Evolutionary conservation across 2,797 vertebrate genomes (phyloP), one percentile per base, ranked within the genome.

Genomic region (Eulemur coronatus): DNA sequence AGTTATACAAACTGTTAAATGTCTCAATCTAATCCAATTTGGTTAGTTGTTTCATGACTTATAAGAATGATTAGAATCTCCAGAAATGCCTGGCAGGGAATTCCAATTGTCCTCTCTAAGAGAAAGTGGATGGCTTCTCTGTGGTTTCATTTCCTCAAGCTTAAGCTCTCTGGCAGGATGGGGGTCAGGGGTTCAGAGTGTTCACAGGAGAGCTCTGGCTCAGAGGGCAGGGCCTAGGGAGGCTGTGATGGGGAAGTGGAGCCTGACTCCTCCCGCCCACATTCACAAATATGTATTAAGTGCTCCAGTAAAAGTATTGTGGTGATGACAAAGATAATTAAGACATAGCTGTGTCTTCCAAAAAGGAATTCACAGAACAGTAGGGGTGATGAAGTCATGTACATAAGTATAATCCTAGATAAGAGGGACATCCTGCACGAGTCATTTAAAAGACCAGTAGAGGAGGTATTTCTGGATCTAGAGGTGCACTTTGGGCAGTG

Each of bases 41-140:
- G 38, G 26, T 12, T 81, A 73, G 22, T 22, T 84, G 76, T 81
- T 91, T 55, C 18, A 2, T 59, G 28, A 72, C 5, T 14, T 67
- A 89, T 5, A 26, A n/a, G 57, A 95, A 89, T 78, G 59, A 52
- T 22, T 7, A 84, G 41, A 88, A 69, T 14, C 38, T 94, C 14
- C 89, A 91, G 70, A 94, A 94, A 93, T 63, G 50, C 30, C 78
- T 72, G 38, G 26, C 38, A 85, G 18, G 41, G 35, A 90, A 96
- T 88, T 90, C 55, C 18, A 85, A 30, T 0, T 65, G 43, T 86
- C 41, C 20, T 65, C n/a, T 89, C 72, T 48, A 87, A 94, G n/a
- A 86, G 67, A 50, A 65, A 65, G 67, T 2, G 28, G 55, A 43
- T 33, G 67, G 17, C 11, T 78, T 90, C 43, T 76, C 43, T 65